These are phyloP conservation scores for Triplophysa dalaica DNA, from an alignment of 2,113 vertebrate species.

Conservation along the genomic window DNA sequence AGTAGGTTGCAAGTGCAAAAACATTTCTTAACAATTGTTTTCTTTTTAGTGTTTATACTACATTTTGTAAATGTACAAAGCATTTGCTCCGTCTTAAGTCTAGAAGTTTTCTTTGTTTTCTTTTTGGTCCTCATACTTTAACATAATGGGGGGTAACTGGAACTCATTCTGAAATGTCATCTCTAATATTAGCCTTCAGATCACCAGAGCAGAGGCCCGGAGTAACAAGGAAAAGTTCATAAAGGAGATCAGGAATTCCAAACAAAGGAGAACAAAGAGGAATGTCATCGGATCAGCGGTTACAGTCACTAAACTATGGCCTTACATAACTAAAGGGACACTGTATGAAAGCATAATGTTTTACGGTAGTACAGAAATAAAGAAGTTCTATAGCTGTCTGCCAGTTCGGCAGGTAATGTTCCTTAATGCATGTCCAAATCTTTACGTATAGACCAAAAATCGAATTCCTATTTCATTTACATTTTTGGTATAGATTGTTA, in stretches of 20 bases:
- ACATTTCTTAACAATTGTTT: too few species aligned
- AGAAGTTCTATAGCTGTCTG: background rate
- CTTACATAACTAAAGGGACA: conserved; percentile 49
- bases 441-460: too few species aligned
- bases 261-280: conserved; percentile 47
- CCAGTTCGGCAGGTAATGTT: background rate
- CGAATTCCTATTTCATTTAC: too few species aligned
- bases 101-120: background rate
- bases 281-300: conserved; percentile 23
- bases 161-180: conserved; percentile 24
- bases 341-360: background rate
- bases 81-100: background rate
- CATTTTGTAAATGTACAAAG: background rate
- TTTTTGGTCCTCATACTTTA: conserved; percentile 9
- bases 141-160: conserved; percentile 22
- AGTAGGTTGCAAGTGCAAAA: background rate
- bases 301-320: conserved; percentile 35
- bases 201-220: conserved; percentile 50
- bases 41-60: too few species aligned
- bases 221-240: conserved; percentile 45
- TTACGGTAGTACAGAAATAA: background rate
- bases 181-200: conserved; percentile 31
- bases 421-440: background rate
- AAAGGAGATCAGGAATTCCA: conserved; percentile 49
- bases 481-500: too few species aligned